A percentile compares a stretch with the other conserved stretches of the same genome.
These are phyloP conservation scores for Ernsta delagoae DNA, from an alignment of 2,888 invertebrate species.

Conservation along the genomic window DNA sequence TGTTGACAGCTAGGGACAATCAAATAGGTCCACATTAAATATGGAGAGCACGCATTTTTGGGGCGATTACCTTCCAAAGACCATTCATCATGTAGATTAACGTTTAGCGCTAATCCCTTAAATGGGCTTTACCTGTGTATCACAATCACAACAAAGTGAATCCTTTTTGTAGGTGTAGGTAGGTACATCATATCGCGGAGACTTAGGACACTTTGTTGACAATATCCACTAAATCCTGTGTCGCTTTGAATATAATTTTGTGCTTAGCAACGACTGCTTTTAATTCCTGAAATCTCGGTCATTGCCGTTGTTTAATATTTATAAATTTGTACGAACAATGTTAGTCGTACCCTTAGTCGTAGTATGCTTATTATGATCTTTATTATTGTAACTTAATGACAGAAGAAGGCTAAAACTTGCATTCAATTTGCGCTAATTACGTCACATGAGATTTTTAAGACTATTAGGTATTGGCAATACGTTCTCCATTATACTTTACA, in stretches of 20 bases:
- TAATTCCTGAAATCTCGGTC: neutral
- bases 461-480: no score
- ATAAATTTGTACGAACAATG: neutral
- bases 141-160: slow-evolving; percentile 10
- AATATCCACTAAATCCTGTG: slow-evolving; percentile 9
- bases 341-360: no score
- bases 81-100: slow-evolving; percentile 31
- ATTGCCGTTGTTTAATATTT: no score
- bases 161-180: slow-evolving; percentile 23
- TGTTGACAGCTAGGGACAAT: neutral
- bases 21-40: slow-evolving; percentile 17
- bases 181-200: slow-evolving; percentile 5
- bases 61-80: slow-evolving; percentile 16
- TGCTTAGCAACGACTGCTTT: neutral
- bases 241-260: neutral
- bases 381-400: no score
- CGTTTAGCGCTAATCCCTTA: slow-evolving; percentile 30
- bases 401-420: no score
- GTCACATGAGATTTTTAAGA: no score
- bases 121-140: slow-evolving; percentile 14
- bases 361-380: no score
- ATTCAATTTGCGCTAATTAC: no score
- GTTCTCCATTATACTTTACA: no score
- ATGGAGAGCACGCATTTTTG: slow-evolving; percentile 16
- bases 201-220: slow-evolving; percentile 23